phyloP scores from a whole-genome alignment of 1,140 invertebrate genomes.

The Drosophila baimaii region DNA sequence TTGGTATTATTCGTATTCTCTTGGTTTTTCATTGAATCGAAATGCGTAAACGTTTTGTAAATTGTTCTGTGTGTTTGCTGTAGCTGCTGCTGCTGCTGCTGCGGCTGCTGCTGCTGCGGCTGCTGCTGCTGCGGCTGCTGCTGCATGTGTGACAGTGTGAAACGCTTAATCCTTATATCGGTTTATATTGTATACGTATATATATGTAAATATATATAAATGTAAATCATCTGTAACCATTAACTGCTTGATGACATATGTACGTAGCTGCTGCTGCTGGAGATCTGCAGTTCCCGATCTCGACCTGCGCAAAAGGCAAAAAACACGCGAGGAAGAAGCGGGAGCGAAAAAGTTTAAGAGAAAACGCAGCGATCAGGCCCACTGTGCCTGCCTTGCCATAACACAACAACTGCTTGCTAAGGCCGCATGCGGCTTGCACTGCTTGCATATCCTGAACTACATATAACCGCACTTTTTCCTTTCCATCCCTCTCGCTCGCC shows the following conservation, averaged over 20 bases:
- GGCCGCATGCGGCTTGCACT: conserved; percentile 5
- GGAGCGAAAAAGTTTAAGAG: conserved; percentile 11
- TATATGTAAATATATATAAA: conserved; percentile 49
- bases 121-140: conserved; percentile 5
- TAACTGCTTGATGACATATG: conserved; percentile 47
- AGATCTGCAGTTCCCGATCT: conserved; percentile 20
- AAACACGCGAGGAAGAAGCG: conserved; percentile 40
- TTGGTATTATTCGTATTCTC: conserved; percentile 54
- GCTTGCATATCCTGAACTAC: conserved; percentile 27
- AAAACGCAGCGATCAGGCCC: conserved; percentile 18
- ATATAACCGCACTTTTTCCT: conserved; percentile 7
- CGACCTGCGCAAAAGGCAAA: conserved; percentile 42
- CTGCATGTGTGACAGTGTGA: conserved; percentile 39
- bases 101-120: conserved; percentile 7
- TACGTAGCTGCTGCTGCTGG: conserved; percentile 25
- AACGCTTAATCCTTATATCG: conserved; percentile 54
- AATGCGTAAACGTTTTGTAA: conserved; percentile 52
- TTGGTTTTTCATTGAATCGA: conserved; percentile 54
- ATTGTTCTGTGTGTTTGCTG: conserved; percentile 37
- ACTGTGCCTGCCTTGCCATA: conserved; percentile 6
- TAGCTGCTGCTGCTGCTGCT: conserved; percentile 7
- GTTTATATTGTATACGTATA: conserved; percentile 54
- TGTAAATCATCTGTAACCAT: conserved; percentile 53
- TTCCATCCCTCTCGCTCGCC: conserved; percentile 36
- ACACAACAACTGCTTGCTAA: conserved; percentile 22